Base-by-base conservation (phyloP, 2,797 vertebrate genomes). In the Alosa sapidissima region DNA sequence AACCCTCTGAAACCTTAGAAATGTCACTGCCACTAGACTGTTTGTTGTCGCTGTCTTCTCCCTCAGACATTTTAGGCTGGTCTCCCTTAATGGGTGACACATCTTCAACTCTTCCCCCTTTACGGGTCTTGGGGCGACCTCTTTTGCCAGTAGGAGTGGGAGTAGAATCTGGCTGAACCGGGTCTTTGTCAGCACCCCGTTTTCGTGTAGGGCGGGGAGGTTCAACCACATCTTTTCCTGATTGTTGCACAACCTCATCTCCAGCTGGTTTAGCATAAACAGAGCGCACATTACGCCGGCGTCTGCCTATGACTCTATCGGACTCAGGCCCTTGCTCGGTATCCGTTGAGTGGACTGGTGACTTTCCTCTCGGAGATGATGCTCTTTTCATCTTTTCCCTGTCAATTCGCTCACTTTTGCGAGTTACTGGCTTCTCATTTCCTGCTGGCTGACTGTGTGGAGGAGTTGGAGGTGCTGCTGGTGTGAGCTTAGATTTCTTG, bases 341-440 rank as follows among this genome's bases (percentile, higher is more conserved):
- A 88, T 99, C 98, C 7, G 93, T 91, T 14, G 95, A 93, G 72
- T 96, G 94, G 91, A 95, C 94, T 0, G 97, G 97, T 65, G 97
- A 98, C 90, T 83, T 99, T 84, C 95, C 97, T 33, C 97, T 96
- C 72, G 98, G 97, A 85, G 98, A 99, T 55, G 87, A 96, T 0
- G 97, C 96, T 49, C 97, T 94, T 93, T 97, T 99, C 2, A 99
- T 95, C 87, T 98, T 99, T 87, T 99, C 98, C 83, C 93, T 94
- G 91, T 99, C 98, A 88, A 99, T 99, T 58, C 98, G 94, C 92
- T 99, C 98, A 0, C 98, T 99, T 91, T 99, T 99, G 81, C 98
- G 95, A 0, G 96, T 99, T 87, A 96, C 96, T 0, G 97, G 97
- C 90, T 98, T 99, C 90, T 98, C 97, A 0, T 85, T 81, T 0